Conservation (phyloP, 2,113 vertebrate genomes). For the Thymallus thymallus region DNA sequence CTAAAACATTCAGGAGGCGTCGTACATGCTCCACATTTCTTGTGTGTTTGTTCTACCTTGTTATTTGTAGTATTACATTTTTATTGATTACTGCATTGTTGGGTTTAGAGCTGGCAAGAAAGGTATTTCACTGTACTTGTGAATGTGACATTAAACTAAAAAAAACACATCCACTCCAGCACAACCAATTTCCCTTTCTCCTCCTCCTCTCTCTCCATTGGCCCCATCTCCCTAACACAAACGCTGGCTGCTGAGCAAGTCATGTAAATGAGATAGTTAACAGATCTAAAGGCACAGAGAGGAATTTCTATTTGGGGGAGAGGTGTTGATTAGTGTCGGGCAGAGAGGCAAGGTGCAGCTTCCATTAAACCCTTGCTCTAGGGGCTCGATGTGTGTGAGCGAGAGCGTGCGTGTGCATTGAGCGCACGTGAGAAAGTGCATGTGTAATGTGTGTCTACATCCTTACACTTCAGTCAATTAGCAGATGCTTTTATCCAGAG, state of each 20-base stretch:
- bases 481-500: too few relatives aligned
- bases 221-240: too few relatives aligned
- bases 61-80: too few relatives aligned
- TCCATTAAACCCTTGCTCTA: conserved; percentile 12
- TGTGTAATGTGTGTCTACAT: too few relatives aligned
- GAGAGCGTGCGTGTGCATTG: too few relatives aligned
- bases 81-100: too few relatives aligned
- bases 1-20: too few relatives aligned
- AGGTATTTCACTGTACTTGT: too few relatives aligned
- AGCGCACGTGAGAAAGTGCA: not conserved
- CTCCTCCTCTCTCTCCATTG: conserved; percentile 8
- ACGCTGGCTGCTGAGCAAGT: conserved; percentile 39
- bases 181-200: not conserved
- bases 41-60: too few relatives aligned
- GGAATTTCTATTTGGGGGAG: conserved; percentile 63
- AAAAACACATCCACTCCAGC: not conserved
- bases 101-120: too few relatives aligned
- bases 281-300: conserved; percentile 61
- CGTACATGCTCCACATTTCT: too few relatives aligned
- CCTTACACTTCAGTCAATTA: too few relatives aligned
- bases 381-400: conserved; percentile 21
- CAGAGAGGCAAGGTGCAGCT: conserved; percentile 37
- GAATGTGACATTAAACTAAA: not conserved
- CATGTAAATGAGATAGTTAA: conserved; percentile 72
- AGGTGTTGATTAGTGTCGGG: conserved; percentile 72